These are phyloP conservation scores for Lepisosteus osseus DNA, from an alignment of 2,113 vertebrate genomes.

Conservation along the genomic window DNA sequence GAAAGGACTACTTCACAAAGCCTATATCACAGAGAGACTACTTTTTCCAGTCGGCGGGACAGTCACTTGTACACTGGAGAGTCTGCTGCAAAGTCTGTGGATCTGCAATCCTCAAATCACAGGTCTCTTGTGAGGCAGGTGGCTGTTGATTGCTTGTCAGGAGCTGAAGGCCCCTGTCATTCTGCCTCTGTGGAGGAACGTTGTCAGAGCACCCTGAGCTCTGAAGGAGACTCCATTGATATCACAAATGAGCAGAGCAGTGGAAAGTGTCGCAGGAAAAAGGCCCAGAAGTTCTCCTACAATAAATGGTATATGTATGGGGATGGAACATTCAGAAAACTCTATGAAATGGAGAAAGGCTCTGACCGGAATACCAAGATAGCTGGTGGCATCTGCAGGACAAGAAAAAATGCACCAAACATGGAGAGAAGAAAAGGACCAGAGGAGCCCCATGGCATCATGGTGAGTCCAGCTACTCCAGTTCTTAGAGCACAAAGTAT, in stretches of 20 bases:
- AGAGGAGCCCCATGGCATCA: conserved; percentile 33
- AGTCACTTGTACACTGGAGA: conserved; percentile 53
- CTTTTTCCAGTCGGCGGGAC: conserved; percentile 38
- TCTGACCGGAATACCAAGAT: conserved; percentile 46
- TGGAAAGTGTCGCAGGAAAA: conserved; percentile 72
- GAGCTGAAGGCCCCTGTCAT: conserved; percentile 45
- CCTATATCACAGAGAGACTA: conserved; percentile 38
- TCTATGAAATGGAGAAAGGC: conserved; percentile 74
- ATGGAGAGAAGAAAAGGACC: conserved; percentile 36
- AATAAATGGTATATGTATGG: conserved; percentile 95
- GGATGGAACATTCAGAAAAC: conserved; percentile 83
- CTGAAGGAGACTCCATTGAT: conserved; percentile 43
- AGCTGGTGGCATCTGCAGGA: conserved; percentile 39
- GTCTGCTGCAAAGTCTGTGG: conserved; percentile 51
- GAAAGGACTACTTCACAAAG: conserved; percentile 38
- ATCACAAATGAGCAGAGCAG: conserved; percentile 45
- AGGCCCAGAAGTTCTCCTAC: conserved; percentile 81
- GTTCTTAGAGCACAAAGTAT: conserved; percentile 24
- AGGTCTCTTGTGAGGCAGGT: conserved; percentile 84
- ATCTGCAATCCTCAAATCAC: conserved; percentile 70
- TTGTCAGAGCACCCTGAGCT: conserved; percentile 41
- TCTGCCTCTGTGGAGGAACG: conserved; percentile 49
- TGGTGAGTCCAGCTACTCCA: background rate
- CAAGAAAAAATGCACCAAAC: conserved; percentile 36
- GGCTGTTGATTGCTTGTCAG: conserved; percentile 80